Evolutionary conservation across 2,113 vertebrate genomes (phyloP), one percentile per base, ranked within the genome.

Genomic region (Perca schrenkii): DNA sequence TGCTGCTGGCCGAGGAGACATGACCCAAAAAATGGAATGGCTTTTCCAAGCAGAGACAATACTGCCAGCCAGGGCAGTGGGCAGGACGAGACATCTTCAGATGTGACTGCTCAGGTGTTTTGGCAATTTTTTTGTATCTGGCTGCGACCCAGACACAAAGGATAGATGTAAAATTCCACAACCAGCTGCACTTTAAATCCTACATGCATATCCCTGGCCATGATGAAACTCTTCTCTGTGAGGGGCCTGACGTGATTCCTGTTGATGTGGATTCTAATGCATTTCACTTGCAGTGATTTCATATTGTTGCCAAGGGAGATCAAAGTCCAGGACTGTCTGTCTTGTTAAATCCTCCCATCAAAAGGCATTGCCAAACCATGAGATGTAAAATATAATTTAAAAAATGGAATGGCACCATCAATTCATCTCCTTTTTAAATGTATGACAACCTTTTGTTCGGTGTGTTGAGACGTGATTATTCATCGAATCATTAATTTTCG

Each of bases 111-210:
- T 77, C 15, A 10, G 78, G 31, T 77, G 65, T 84, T 72, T 61
- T 54, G 67, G 62, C 56, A 25, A 11, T 28, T 64, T 57, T 57
- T 50, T 53, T 67, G 21, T 89, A 58, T 81, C 65, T 85, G 78
- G 72, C 76, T 74, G 63, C 52, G 74, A 90, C 71, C 83, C 74
- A 77, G 89, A 74, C 49, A 78, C 43, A 87, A 83, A 73, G n/a
- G 50, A 82, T 80, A 69, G 1, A 85, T 57, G 56, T 85, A 90
- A 74, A 92, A 91, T 92, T 92, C 90, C 92, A 90, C 81, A 78
- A 91, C 84, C 92, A 92, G 85, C 89, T 94, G 94, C 94, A 94
- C 94, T 95, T 95, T 94, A 94, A 90, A 80, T 77, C 90, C 83
- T 56, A 65, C 70, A 84, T 72, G 66, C 72, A 54, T 80, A 63